Conservation (phyloP, 2,113 vertebrate genomes). For the Xiphophorus couchianus region DNA sequence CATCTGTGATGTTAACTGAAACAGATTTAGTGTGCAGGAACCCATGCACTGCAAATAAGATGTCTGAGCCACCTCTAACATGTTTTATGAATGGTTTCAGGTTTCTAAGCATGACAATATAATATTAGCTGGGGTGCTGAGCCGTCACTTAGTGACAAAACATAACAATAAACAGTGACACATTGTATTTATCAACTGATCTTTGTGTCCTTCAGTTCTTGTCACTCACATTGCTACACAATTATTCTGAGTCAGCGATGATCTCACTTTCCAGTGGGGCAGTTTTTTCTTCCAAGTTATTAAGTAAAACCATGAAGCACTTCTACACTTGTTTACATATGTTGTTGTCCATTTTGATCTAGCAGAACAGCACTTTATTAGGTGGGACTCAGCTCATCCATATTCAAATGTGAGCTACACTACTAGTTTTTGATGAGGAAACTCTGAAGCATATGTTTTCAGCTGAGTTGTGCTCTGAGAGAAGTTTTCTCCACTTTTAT, state of each 20-base stretch:
- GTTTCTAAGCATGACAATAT: conserved; percentile 39
- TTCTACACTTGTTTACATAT: conserved; percentile 47
- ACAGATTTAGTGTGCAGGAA: conserved; percentile 44
- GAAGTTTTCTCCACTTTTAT: conserved; percentile 15
- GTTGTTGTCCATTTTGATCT: conserved; percentile 39
- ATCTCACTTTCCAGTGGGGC: conserved; percentile 21
- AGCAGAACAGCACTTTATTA: conserved; percentile 55
- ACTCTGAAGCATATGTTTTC: conserved; percentile 46
- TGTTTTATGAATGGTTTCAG: conserved; percentile 53
- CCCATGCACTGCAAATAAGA: conserved; percentile 29
- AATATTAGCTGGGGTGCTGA: conserved; percentile 47
- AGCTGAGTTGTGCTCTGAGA: conserved; percentile 29
- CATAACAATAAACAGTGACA: conserved; percentile 35
- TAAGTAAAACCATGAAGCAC: conserved; percentile 39
- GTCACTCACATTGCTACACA: conserved; percentile 20
- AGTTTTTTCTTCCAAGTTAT: conserved; percentile 40
- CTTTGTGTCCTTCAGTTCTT: conserved; percentile 34
- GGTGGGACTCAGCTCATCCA: conserved; percentile 48
- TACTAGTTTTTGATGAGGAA: conserved; percentile 51
- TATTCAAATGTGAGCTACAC: conserved; percentile 61
- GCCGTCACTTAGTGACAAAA: conserved; percentile 32
- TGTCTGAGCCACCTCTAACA: conserved; percentile 29
- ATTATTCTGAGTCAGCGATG: conserved; percentile 20
- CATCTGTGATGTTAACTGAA: conserved; percentile 59
- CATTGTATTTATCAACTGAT: conserved; percentile 14